Evolutionary conservation across 2,113 vertebrate genomes (phyloP).

Genomic region (Pithys albifrons): DNA sequence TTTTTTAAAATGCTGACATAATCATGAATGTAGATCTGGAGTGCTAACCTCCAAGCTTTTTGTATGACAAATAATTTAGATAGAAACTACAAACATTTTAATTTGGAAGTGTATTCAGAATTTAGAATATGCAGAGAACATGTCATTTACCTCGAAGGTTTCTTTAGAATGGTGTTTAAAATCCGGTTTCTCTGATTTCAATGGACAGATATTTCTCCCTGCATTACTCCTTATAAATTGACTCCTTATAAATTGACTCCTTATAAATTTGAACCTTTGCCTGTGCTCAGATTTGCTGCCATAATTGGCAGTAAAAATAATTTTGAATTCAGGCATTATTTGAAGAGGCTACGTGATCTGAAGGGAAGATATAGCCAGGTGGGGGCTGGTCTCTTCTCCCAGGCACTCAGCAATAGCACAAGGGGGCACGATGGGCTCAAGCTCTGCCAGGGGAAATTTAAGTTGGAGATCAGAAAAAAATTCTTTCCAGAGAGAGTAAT

Average conservation of each 20-base stretch:
- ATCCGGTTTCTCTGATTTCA: not conserved
- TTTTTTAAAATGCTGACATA: not conserved
- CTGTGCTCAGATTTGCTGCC: not conserved
- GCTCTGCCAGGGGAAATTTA: too few species aligned
- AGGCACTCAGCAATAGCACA: too few species aligned
- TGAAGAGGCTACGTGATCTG: not conserved
- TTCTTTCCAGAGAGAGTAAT: too few species aligned
- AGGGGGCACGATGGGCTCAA: too few species aligned
- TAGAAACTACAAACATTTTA: not conserved
- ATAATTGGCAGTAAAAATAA: not conserved
- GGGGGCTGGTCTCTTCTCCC: too few species aligned
- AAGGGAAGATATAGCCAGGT: too few species aligned
- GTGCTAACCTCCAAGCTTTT: not conserved
- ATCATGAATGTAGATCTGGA: not conserved
- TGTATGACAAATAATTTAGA: not conserved
- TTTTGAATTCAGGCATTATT: not conserved
- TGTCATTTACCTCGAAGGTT: not conserved
- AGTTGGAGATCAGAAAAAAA: too few species aligned
- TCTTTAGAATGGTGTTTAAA: not conserved
- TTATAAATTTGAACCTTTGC: not conserved
- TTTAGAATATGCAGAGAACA: not conserved
- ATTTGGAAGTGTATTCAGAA: not conserved
- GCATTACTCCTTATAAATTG: not conserved
- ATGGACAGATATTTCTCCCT: not conserved
- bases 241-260: fast-evolving